Evolutionary conservation across 2,888 invertebrate species (phyloP).

Genomic region (Acanthosoma haemorrhoidale): DNA sequence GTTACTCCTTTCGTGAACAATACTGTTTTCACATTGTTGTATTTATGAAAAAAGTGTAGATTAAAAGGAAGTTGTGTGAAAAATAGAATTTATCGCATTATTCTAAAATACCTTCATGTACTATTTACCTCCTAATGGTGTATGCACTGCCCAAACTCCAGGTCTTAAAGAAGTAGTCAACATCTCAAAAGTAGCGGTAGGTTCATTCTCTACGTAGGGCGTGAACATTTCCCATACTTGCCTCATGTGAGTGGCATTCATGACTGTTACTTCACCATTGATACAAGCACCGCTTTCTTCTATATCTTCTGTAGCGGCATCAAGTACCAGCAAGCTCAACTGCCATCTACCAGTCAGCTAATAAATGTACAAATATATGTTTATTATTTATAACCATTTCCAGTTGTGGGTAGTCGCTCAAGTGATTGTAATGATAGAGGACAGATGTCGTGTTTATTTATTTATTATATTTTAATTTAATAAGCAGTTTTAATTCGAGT

Average conservation of each 20-base stretch:
- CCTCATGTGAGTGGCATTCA: slow-evolving; percentile 39
- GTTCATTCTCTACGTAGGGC: slow-evolving; percentile 38
- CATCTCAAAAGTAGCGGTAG: slow-evolving; percentile 40
- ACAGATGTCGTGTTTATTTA: no score
- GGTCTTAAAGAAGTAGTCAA: slow-evolving; percentile 36
- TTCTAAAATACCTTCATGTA: neutral
- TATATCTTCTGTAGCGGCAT: slow-evolving; percentile 40
- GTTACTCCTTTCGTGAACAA: no score
- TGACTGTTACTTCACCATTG: slow-evolving; percentile 40
- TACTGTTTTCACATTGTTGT: no score
- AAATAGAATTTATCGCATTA: neutral
- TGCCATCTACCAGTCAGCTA: slow-evolving; percentile 42
- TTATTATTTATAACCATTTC: no score
- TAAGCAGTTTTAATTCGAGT: no score
- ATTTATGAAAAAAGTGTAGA: no score
- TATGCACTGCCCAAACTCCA: slow-evolving; percentile 41
- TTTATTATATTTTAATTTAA: no score
- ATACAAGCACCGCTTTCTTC: slow-evolving; percentile 41
- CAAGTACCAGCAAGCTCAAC: slow-evolving; percentile 40
- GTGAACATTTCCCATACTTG: slow-evolving; percentile 41
- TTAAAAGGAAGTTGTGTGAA: no score
- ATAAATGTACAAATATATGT: no score
- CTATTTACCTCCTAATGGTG: slow-evolving; percentile 41
- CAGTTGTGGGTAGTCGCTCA: no score
- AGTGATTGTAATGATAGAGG: no score